Evolutionary conservation across 2,888 invertebrate species (phyloP), one percentile per base, ranked within the genome.

Genomic region (Eupeodes luniger): DNA sequence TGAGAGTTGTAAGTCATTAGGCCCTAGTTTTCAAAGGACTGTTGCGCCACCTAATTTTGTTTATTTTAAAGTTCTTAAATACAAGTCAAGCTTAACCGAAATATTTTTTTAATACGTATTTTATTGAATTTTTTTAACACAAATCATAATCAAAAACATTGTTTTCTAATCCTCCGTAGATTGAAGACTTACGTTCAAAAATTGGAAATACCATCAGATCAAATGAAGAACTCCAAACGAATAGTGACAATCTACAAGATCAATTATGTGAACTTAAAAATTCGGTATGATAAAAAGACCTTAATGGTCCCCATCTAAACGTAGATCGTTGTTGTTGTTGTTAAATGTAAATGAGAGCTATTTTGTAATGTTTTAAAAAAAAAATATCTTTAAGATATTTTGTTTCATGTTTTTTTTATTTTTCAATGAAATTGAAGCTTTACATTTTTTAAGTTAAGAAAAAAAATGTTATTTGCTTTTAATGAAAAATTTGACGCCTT

Each of bases 261-360:
- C 76, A 87, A 16, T 16, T 83, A 40, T 16, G 55, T 72, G 80
- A 87, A n/a, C 34, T 77, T 10, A 87, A 84, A 11, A 61, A 76
- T 49, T 72, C 84, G 87, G 87, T 87, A 87, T 87, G 87, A 87
- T 64, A 61, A 36, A 51, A 4, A n/a, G 10, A 40, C 1, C 34
- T 7, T 40, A 5, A 7, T 7, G 5, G 40, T 6, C n/a, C 4
- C 3, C 36, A 47, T 11, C 14, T 19, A 49, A 11, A 66, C 66
- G 11, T 49, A 27, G 4, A 27, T 59, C 9, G 27, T 66, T 66
- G 7, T 19, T 19, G 19, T 27, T 27, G 27, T 27, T 27, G 27
- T 27, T 49, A 12, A 49, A 27, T 16, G n/a, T 53, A 36, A 67
- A 67, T 36, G 12, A 69, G 16, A 53, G n/a, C 12, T 40, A 4